These are phyloP conservation scores for Belonocnema kinseyi DNA, from an alignment of 1,140 invertebrate genomes.

Conservation along the genomic window DNA sequence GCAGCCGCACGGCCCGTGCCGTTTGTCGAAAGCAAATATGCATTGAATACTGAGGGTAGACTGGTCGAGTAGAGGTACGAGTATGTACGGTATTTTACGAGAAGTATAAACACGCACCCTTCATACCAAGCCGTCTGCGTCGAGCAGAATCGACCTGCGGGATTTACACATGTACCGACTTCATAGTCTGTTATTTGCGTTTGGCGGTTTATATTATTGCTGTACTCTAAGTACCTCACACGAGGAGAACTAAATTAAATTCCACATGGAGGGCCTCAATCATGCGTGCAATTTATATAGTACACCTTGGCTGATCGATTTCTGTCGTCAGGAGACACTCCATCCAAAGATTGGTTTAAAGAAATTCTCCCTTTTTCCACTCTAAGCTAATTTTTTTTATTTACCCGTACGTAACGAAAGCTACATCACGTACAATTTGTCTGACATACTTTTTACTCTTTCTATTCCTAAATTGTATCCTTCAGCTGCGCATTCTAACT, in stretches of 20 bases:
- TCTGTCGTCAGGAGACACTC: too few species aligned
- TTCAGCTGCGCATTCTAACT: too few species aligned
- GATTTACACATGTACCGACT: slow-evolving; percentile 13
- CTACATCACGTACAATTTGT: too few species aligned
- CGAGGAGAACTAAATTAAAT: slow-evolving; percentile 19
- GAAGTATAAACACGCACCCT: slow-evolving; percentile 42
- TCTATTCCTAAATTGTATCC: too few species aligned
- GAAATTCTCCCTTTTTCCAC: too few species aligned
- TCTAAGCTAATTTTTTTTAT: too few species aligned
- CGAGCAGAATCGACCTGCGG: neutral
- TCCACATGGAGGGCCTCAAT: neutral
- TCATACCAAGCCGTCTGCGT: slow-evolving; percentile 4
- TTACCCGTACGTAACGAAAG: too few species aligned
- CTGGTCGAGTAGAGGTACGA: slow-evolving; percentile 42
- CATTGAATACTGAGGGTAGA: slow-evolving; percentile 50
- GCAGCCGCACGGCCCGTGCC: slow-evolving; percentile 49
- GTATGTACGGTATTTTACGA: slow-evolving; percentile 52
- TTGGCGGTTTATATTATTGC: slow-evolving; percentile 43
- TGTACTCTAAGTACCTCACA: slow-evolving; percentile 21
- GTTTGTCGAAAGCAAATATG: slow-evolving; percentile 56
- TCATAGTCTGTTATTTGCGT: slow-evolving; percentile 15
- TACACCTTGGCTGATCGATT: too few species aligned
- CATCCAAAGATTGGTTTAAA: too few species aligned
- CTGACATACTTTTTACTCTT: too few species aligned
- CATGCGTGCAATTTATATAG: too few species aligned